These are phyloP conservation scores for Sebastes paucispinis DNA, from an alignment of 2,797 vertebrate species.

Conservation along the genomic window DNA sequence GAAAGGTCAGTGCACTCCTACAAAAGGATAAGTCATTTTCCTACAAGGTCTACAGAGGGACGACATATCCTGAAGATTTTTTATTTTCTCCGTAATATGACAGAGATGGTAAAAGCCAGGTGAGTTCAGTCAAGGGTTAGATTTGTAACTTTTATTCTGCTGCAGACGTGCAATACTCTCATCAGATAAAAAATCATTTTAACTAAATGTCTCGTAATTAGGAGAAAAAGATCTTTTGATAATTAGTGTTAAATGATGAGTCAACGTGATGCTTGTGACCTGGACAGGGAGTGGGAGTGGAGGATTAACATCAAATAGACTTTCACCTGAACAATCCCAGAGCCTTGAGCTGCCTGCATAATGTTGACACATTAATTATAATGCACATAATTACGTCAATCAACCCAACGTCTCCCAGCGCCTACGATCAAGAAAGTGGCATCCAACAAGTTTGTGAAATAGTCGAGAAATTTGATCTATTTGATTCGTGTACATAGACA, in stretches of 20 bases:
- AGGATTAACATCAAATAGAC: background rate
- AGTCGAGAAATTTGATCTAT: no score
- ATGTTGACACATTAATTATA: background rate
- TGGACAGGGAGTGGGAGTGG: background rate
- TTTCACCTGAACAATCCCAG: background rate
- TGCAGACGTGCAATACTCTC: background rate
- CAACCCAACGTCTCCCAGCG: background rate
- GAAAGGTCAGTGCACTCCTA: slow-evolving; percentile 52
- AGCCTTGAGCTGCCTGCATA: background rate
- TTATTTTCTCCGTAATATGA: background rate
- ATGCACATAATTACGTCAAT: background rate
- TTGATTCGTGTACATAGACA: no score
- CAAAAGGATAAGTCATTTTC: slow-evolving; percentile 13
- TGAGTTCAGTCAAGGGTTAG: background rate
- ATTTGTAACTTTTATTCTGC: background rate
- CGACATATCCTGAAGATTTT: slow-evolving; percentile 11
- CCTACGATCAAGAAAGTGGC: background rate
- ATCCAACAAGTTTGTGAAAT: no score
- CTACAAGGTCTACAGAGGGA: background rate
- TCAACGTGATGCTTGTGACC: background rate
- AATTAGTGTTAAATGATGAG: background rate
- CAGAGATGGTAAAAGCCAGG: background rate
- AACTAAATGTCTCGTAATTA: no score
- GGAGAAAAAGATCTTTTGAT: background rate
- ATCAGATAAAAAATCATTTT: background rate